phyloP scores from a whole-genome alignment of 2,888 invertebrate species.

The Schrankia costaestrigalis region DNA sequence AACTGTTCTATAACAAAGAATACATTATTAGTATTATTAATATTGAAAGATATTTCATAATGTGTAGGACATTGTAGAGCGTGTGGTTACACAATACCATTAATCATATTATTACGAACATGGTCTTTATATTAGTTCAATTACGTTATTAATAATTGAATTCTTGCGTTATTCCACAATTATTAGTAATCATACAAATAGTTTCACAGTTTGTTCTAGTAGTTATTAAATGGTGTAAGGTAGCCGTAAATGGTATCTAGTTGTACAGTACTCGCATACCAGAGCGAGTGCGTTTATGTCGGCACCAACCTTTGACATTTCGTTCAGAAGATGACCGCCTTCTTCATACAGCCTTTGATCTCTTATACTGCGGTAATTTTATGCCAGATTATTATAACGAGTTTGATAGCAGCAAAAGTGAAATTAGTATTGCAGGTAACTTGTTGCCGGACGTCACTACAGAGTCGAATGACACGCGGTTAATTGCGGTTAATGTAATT shows the following conservation, averaged over 20 bases:
- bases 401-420: slow-evolving; percentile 50
- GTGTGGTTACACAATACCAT: too few species aligned
- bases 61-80: too few species aligned
- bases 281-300: slow-evolving; percentile 37
- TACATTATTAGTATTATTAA: too few species aligned
- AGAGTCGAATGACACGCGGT: slow-evolving; percentile 47
- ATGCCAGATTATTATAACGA: slow-evolving; percentile 60
- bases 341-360: slow-evolving; percentile 64
- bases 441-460: slow-evolving; percentile 35
- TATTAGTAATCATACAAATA: slow-evolving; percentile 5
- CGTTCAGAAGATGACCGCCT: slow-evolving; percentile 60
- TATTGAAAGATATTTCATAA: too few species aligned
- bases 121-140: slow-evolving; percentile 1
- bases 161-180: not conserved
- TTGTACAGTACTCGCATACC: slow-evolving; percentile 46
- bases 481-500: slow-evolving; percentile 48
- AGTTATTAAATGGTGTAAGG: slow-evolving; percentile 32
- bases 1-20: too few species aligned
- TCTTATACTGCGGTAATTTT: slow-evolving; percentile 64
- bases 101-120: too few species aligned
- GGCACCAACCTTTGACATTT: slow-evolving; percentile 66
- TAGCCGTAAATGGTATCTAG: slow-evolving; percentile 42
- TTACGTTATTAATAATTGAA: slow-evolving; percentile 1
- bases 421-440: slow-evolving; percentile 45
- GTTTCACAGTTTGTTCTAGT: slow-evolving; percentile 24